phyloP scores from a whole-genome alignment of 92 coral and sea anemone genomes.

The Epizoanthus fatuus region DNA sequence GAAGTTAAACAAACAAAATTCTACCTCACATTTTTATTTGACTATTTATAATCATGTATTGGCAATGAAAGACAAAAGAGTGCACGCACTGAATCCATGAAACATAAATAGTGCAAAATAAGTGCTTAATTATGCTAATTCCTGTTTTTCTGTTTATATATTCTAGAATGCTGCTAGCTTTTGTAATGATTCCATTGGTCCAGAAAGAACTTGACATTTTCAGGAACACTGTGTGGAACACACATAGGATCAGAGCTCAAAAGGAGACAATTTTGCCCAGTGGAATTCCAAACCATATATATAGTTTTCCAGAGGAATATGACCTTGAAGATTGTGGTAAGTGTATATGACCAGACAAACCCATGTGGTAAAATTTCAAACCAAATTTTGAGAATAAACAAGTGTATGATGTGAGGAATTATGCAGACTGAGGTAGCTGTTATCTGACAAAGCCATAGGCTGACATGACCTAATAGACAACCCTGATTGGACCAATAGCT shows the following conservation, averaged over 20 bases:
- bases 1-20: too few species aligned
- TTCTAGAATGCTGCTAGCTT: slow-evolving; percentile 31
- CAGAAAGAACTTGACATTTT: slow-evolving; percentile 35
- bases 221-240: slow-evolving; percentile 32
- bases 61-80: too few species aligned
- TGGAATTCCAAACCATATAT: too few species aligned
- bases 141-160: slow-evolving; percentile 24
- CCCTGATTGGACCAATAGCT: slow-evolving; percentile 26
- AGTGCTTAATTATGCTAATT: slow-evolving; percentile 8
- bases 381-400: slow-evolving; percentile 20
- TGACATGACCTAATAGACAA: slow-evolving; percentile 18
- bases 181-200: slow-evolving; percentile 33
- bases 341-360: slow-evolving; percentile 29
- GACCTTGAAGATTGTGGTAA: slow-evolving; percentile 26
- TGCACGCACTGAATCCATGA: too few species aligned
- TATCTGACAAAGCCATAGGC: not conserved
- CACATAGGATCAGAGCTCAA: slow-evolving; percentile 35
- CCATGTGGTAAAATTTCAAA: slow-evolving; percentile 22
- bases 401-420: slow-evolving; percentile 19
- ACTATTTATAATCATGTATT: too few species aligned
- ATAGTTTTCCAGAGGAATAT: too few species aligned
- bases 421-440: not conserved
- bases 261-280: slow-evolving; percentile 23
- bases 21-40: too few species aligned
- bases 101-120: too few species aligned